A percentile compares a stretch with the other conserved stretches of the same genome.
phyloP scores from a whole-genome alignment of 1,140 invertebrate genomes.

The Planococcus citri region DNA sequence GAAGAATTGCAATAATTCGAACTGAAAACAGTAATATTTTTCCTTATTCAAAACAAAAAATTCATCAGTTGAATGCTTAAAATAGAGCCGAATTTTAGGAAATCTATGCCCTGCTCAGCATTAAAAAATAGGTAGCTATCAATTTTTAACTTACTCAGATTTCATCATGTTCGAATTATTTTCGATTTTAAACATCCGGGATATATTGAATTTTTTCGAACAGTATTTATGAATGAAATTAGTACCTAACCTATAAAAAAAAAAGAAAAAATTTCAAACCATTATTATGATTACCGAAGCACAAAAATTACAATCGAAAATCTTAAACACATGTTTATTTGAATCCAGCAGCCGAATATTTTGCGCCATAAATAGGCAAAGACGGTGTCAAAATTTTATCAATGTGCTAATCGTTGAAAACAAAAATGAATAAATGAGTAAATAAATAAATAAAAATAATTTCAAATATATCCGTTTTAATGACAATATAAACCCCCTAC shows the following conservation, averaged over 20 bases:
- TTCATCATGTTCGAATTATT: constrained; percentile 11
- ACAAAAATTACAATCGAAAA: neutral
- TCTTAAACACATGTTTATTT: neutral
- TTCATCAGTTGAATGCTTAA: neutral
- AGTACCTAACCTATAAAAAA: neutral
- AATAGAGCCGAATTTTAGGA: neutral
- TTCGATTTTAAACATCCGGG: neutral
- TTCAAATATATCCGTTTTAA: too few relatives aligned
- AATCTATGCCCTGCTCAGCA: neutral
- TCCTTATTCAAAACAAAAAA: too few relatives aligned
- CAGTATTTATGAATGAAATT: neutral
- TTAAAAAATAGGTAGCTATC: neutral
- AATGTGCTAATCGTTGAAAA: neutral
- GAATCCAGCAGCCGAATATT: neutral
- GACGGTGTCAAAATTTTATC: too few relatives aligned
- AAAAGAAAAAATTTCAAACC: neutral
- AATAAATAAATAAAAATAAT: neutral
- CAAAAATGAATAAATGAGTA: neutral
- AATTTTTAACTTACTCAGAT: constrained; percentile 12
- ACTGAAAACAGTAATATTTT: neutral
- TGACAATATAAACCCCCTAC: too few relatives aligned
- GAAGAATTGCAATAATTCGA: neutral
- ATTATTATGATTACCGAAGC: neutral
- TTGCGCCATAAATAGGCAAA: neutral
- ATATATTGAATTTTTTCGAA: neutral